Conservation (phyloP, 2,113 vertebrate species). For the Spheniscus mendiculus region DNA sequence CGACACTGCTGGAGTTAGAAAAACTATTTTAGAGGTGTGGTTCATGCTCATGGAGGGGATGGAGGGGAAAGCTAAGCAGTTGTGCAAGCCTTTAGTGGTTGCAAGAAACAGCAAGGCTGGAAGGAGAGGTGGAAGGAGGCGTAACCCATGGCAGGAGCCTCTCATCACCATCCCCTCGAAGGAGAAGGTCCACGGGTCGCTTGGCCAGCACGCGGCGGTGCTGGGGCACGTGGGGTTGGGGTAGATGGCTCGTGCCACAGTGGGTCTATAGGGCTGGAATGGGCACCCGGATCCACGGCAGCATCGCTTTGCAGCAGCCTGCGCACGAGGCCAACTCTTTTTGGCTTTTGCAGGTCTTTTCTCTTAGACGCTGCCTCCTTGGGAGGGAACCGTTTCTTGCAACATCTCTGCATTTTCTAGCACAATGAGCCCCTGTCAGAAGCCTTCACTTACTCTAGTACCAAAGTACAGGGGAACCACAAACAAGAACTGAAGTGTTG, state of each 20-base stretch:
- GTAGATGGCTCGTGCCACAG: neutral
- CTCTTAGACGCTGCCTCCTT: neutral
- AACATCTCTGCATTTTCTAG: neutral
- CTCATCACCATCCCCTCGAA: neutral
- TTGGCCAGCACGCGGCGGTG: neutral
- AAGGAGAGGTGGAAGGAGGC: neutral
- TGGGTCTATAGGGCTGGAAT: neutral
- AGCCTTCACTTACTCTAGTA: neutral
- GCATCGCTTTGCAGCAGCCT: neutral
- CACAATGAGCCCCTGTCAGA: neutral
- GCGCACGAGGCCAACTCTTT: neutral
- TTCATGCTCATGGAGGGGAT: neutral
- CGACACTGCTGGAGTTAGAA: neutral
- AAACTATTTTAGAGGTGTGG: neutral
- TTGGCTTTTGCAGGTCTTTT: neutral
- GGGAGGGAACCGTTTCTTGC: neutral
- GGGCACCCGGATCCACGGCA: rapidly evolving
- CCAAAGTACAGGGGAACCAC: neutral
- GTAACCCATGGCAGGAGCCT: neutral
- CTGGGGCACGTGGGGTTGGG: rapidly evolving
- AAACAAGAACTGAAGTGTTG: conserved; percentile 2
- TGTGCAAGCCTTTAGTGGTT: neutral
- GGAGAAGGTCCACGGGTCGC: neutral
- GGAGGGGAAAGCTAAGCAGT: neutral
- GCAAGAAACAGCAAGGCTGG: neutral